Base-by-base conservation (phyloP, 64 coral and sea anemone genomes). In the Porites australiensis region DNA sequence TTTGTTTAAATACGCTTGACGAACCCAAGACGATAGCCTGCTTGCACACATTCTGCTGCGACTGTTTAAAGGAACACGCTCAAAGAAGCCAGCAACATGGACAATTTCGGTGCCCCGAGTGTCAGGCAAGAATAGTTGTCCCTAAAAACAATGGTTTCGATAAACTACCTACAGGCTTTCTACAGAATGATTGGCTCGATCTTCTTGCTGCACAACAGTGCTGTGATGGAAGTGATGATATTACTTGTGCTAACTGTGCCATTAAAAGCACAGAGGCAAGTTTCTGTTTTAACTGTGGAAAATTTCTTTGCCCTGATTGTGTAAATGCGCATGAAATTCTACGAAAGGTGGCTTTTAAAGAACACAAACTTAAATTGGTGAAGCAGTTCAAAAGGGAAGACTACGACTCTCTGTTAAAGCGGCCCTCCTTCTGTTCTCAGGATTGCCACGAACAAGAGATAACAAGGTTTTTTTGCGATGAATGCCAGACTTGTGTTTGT, bases 41-140 rank as follows among this genome's bases (percentile, higher is more conserved):
- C 64, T 62, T 83, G 10, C 79, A 83, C 58, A 44, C 58, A 0
- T 83, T 83, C 64, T 83, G 79, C 45, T 78, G 75, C 47, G 75
- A 78, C 10, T 78, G 75, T 78, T 43, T 78, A 46, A 78, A 78
- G 49, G 12, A n/a, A 8, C 50, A 52, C 22, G 75, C 75, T 52
- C 20, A 0, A 54, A 78, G 18, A 20, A 48, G 19, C 75, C 49
- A 21, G 55, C 15, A 57, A 46, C 48, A 83, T 18, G 14, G 64
- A 52, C 59, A 57, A 45, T 63, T 83, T 5, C 27, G 79, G 45
- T 83, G 79, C 18, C 79, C 79, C n/a, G 58, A 45, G 59, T 83
- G 79, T 58, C 79, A 83, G 65, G 79, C 27, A 59, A 6, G 8
- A 64, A 58, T 64, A 61, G 57, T 5, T 3, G 23, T 83, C 12